A percentile compares a stretch with the other conserved stretches of the same genome.
Conservation (phyloP, 1,140 invertebrate species). For the Elysia chlorotica region DNA sequence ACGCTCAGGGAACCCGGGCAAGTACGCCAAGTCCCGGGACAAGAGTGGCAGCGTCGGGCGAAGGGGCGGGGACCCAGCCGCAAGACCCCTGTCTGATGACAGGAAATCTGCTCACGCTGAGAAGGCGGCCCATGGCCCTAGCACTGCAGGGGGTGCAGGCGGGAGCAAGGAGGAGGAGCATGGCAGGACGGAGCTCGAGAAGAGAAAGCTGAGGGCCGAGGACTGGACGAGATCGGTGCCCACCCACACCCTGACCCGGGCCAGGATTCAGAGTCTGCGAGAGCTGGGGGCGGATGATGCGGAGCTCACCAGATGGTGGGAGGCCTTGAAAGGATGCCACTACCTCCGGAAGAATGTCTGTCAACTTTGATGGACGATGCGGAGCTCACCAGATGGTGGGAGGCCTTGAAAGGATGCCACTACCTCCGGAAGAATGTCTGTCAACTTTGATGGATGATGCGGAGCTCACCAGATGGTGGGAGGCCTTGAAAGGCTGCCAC, state of each 20-base stretch:
- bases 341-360: too few species aligned
- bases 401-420: too few species aligned
- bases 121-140: not conserved
- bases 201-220: constrained; percentile 34
- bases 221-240: constrained; percentile 40
- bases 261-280: constrained; percentile 36
- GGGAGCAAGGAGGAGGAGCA: constrained; percentile 25
- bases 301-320: constrained; percentile 41
- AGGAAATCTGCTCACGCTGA: not conserved
- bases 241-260: constrained; percentile 35
- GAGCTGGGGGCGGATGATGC: constrained; percentile 43
- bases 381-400: too few species aligned
- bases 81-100: not conserved
- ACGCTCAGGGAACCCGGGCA: constrained; percentile 5
- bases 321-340: constrained; percentile 32
- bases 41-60: too few species aligned
- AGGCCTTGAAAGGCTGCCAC: too few species aligned
- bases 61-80: constrained; percentile 11
- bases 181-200: constrained; percentile 44
- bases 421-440: too few species aligned
- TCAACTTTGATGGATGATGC: too few species aligned
- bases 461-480: too few species aligned
- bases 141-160: not conserved
- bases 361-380: too few species aligned
- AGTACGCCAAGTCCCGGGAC: constrained; percentile 16